A percentile compares a stretch with the other conserved stretches of the same genome.
phyloP scores from a whole-genome alignment of 1,140 invertebrate genomes.

The Orchestia grillus region DNA sequence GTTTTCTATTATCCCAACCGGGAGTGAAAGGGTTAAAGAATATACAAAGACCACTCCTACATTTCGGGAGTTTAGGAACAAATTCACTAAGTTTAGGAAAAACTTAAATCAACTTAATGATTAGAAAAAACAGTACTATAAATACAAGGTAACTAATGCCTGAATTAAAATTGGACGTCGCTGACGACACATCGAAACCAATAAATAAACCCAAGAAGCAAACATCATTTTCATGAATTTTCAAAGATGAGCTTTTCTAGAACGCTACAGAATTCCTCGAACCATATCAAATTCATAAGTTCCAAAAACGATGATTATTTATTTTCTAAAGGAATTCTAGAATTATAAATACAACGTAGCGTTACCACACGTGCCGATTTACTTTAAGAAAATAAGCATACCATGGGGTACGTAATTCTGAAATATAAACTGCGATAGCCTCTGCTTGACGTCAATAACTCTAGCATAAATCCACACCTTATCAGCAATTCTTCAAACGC shows the following conservation, averaged over 20 bases:
- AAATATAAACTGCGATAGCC: not conserved
- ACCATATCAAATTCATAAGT: not conserved
- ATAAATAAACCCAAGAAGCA: not conserved
- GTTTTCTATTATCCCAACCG: too few species aligned
- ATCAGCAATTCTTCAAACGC: not conserved
- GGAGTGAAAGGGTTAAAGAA: too few species aligned
- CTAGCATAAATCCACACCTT: not conserved
- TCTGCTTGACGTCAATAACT: not conserved
- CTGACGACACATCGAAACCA: not conserved
- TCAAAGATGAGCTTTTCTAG: not conserved
- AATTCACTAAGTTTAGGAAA: too few species aligned
- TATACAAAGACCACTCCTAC: too few species aligned
- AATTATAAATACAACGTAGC: not conserved
- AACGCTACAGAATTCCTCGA: not conserved
- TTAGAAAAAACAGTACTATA: too few species aligned
- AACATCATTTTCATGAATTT: not conserved
- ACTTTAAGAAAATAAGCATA: not conserved
- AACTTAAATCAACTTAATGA: too few species aligned
- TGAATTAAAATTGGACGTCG: not conserved
- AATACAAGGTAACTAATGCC: too few species aligned
- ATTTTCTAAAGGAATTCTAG: not conserved
- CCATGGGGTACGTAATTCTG: not conserved
- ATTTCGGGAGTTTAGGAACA: too few species aligned
- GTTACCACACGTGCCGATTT: not conserved
- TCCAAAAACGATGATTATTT: not conserved